A percentile compares a stretch with the other conserved stretches of the same genome.
Evolutionary conservation across 37 sponge, comb jelly and placozoan species (phyloP).

Genomic region (Chondrosia reniformis): DNA sequence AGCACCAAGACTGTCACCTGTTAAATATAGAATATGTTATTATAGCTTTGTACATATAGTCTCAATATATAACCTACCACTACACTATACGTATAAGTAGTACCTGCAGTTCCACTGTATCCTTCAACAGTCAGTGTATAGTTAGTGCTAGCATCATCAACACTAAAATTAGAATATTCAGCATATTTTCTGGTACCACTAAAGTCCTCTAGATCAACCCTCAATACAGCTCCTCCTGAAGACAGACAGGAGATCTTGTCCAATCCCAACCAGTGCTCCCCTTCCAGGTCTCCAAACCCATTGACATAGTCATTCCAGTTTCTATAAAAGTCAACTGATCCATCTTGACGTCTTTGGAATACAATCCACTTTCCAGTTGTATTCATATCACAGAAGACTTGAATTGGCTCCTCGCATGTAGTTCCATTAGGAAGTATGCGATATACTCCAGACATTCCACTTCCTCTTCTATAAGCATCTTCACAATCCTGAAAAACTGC

Average conservation of each 20-base stretch:
- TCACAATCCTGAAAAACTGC: too few species aligned
- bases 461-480: too few species aligned
- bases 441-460: too few species aligned
- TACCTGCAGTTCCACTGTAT: slow-evolving; percentile 7
- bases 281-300: slow-evolving; percentile 15
- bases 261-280: background rate
- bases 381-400: slow-evolving; percentile 17
- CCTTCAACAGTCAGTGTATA: slow-evolving; percentile 6
- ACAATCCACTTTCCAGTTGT: slow-evolving; percentile 16
- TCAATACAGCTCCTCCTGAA: background rate
- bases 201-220: slow-evolving; percentile 3
- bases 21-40: too few species aligned
- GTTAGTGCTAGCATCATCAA: background rate
- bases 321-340: background rate
- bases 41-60: too few species aligned
- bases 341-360: slow-evolving; percentile 3
- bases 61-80: too few species aligned
- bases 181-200: background rate
- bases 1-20: background rate
- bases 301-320: background rate
- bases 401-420: too few species aligned
- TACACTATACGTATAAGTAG: background rate
- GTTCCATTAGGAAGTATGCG: too few species aligned
- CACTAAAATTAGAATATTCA: slow-evolving; percentile 6
- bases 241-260: background rate